Evolutionary conservation across 2,797 vertebrate species (phyloP), one percentile per base, ranked within the genome.

Genomic region (Coluber constrictor): DNA sequence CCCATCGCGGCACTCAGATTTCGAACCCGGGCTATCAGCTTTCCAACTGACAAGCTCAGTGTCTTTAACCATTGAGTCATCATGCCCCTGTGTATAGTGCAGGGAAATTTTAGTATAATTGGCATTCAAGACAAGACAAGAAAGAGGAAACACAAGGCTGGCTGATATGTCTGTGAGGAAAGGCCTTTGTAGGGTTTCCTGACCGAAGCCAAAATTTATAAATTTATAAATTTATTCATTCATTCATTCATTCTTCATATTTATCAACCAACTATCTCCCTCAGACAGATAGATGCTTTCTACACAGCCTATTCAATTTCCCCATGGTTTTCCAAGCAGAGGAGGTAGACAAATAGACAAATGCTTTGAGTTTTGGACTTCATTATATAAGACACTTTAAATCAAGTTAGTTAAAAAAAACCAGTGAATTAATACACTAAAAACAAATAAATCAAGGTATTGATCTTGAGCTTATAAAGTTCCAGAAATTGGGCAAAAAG

Each of bases 401-500:
- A 96, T 92, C 92, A 94, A 94, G 89, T 37, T 0, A 47, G 32
- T 87, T 83, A 32, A 92, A 88, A 95, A 57, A 55, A 15, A 29
- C 16, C 16, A 90, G 89, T 88, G 25, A 91, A 88, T 95, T 94
- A 94, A 79, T 95, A 95, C 79, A 59, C 0, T 93, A 93, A 96
- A 92, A 37, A 90, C 25, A 89, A 61, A 89, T 83, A 60, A 88
- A 93, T 87, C 87, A 95, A 54, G 95, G 95, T 91, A 95, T 96
- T 90, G 91, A 94, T 90, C 89, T 54, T 95, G 89, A 56, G 95
- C 95, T 54, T 79, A 60, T 92, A 86, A 91, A 91, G 91, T 95
- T 94, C 63, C 6, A 95, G 83, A 74, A 94, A 57, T n/a, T 93
- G 92, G 96, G 96, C 93, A 93, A 90, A 94, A 94, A 93, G 95